A percentile compares a stretch with the other conserved stretches of the same genome.
Evolutionary conservation across 2,888 invertebrate species (phyloP).

Genomic region (Candidula unifasciata): DNA sequence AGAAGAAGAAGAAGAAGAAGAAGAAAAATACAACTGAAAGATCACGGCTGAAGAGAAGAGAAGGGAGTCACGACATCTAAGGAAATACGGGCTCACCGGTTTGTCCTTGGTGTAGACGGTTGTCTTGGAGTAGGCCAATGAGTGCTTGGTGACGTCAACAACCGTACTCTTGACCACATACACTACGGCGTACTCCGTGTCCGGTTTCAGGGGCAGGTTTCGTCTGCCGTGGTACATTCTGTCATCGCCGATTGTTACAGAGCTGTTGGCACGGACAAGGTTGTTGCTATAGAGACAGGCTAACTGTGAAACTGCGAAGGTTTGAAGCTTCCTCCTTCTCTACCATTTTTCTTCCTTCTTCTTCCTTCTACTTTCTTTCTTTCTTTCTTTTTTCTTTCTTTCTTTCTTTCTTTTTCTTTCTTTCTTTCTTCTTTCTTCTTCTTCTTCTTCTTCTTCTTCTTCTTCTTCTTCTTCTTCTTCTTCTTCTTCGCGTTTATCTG

Average conservation of each 20-base stretch:
- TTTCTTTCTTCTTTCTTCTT: too few relatives aligned
- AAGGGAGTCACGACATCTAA: background rate
- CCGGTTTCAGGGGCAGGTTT: constrained; percentile 28
- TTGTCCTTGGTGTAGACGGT: background rate
- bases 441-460: too few relatives aligned
- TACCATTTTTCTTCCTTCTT: too few relatives aligned
- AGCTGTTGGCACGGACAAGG: background rate
- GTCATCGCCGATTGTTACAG: constrained; percentile 5
- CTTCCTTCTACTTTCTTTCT: too few relatives aligned
- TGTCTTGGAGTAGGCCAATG: constrained; percentile 8
- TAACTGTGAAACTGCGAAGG: too few relatives aligned
- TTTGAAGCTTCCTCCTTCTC: too few relatives aligned
- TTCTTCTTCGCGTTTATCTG: too few relatives aligned
- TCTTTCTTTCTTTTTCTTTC: too few relatives aligned
- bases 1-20: constrained; percentile 20
- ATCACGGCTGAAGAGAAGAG: background rate
- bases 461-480: too few relatives aligned
- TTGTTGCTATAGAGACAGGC: too few relatives aligned
- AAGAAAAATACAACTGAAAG: background rate
- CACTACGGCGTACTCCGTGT: constrained; percentile 39
- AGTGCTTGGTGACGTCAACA: constrained; percentile 41
- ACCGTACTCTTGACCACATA: constrained; percentile 40
- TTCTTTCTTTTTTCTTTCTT: too few relatives aligned
- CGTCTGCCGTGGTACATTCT: background rate
- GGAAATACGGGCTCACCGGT: background rate